Evolutionary conservation across 2,113 vertebrate genomes (phyloP).

Genomic region (Odontesthes bonariensis): DNA sequence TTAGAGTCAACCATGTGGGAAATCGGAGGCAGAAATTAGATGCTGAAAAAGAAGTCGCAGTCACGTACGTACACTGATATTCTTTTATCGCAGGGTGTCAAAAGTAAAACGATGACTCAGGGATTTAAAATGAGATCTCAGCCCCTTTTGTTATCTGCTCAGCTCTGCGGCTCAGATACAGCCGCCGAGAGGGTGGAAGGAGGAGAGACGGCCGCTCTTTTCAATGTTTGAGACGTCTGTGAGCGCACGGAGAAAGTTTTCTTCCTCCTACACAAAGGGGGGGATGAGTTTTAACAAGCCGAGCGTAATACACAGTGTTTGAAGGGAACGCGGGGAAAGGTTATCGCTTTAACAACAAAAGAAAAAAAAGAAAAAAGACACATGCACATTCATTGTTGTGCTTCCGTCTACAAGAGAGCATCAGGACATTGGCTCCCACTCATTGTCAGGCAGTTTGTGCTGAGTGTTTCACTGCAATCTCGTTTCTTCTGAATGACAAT

Average conservation of each 20-base stretch:
- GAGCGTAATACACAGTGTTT: constrained; percentile 48
- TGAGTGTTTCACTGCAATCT: constrained; percentile 26
- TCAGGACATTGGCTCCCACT: constrained; percentile 56
- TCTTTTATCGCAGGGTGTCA: constrained; percentile 70
- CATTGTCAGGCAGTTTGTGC: constrained; percentile 41
- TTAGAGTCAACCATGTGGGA: constrained; percentile 64
- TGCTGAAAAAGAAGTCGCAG: constrained; percentile 68
- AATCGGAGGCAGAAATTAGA: constrained; percentile 70
- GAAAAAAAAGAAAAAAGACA: constrained; percentile 36
- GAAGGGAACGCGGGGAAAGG: constrained; percentile 35
- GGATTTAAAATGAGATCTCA: constrained; percentile 67
- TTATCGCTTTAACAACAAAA: constrained; percentile 45
- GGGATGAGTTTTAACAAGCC: constrained; percentile 53
- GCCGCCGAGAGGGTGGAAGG: constrained; percentile 18
- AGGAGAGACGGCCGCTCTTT: constrained; percentile 44
- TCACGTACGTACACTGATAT: constrained; percentile 78
- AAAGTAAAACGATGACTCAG: constrained; percentile 69
- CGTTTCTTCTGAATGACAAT: constrained; percentile 60
- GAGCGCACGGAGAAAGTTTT: constrained; percentile 65
- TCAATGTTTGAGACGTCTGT: constrained; percentile 63
- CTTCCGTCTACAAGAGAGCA: constrained; percentile 66
- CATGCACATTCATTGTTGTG: constrained; percentile 74
- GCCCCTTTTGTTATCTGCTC: constrained; percentile 65
- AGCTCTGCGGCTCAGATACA: constrained; percentile 61
- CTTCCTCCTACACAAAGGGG: constrained; percentile 61